Conservation (phyloP, 2,113 vertebrate species). For the Daphoenositta chrysoptera region DNA sequence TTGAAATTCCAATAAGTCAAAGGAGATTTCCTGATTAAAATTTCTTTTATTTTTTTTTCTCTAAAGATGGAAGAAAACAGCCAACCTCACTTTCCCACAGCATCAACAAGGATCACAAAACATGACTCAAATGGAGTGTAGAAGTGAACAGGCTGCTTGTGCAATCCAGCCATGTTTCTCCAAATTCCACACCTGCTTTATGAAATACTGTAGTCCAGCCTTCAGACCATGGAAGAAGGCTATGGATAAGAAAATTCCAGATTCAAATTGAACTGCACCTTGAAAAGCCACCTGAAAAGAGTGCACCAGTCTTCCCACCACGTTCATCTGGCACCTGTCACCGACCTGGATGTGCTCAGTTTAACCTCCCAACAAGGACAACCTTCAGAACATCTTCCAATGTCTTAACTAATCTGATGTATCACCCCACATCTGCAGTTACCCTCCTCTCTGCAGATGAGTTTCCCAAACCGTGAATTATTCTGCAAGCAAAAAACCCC, state of each 20-base stretch:
- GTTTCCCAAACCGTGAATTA: not conserved
- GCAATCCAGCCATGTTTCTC: not conserved
- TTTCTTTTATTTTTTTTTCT: not conserved
- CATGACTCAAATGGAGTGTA: rapidly evolving
- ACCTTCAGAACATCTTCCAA: not conserved
- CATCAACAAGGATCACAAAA: not conserved
- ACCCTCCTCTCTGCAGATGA: not conserved
- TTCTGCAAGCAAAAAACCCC: not conserved
- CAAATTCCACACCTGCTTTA: not conserved
- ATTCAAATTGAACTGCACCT: not conserved
- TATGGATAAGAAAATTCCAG: not conserved
- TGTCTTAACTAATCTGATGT: not conserved
- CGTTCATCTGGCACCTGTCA: not conserved
- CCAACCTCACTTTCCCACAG: not conserved
- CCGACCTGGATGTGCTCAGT: not conserved
- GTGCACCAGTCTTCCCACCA: not conserved
- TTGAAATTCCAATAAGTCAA: not conserved
- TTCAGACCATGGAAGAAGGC: not conserved
- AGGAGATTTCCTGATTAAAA: not conserved
- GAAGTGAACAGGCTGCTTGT: not conserved
- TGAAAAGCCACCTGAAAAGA: not conserved
- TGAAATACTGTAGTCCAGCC: not conserved
- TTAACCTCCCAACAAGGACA: not conserved
- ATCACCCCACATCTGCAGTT: not conserved
- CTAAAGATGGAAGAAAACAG: not conserved